These are phyloP conservation scores for Stichopus chloronotus DNA, from an alignment of 35 echinoderm and acorn worm species.

Conservation along the genomic window DNA sequence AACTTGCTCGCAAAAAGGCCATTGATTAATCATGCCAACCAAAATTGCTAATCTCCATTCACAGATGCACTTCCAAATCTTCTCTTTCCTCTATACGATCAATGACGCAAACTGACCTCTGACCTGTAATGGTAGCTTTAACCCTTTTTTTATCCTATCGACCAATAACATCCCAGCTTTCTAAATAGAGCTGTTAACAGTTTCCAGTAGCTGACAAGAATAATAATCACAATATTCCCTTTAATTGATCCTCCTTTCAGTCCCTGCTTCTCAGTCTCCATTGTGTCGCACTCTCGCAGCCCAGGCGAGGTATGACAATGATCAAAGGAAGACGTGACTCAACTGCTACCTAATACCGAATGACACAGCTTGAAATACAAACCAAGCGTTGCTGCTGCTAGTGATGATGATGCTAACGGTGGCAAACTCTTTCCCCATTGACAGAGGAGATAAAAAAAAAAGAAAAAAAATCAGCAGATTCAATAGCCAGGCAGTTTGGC, in stretches of 20 bases:
- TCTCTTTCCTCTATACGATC: not conserved
- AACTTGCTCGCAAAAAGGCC: too few species aligned
- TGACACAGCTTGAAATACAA: slow-evolving; percentile 46
- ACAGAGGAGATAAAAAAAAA: not conserved
- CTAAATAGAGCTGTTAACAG: not conserved
- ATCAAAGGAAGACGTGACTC: slow-evolving; percentile 18
- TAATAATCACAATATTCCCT: slow-evolving; percentile 38
- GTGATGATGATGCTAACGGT: not conserved
- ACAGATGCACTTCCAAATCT: too few species aligned
- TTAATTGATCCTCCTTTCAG: slow-evolving; percentile 19
- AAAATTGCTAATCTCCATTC: too few species aligned
- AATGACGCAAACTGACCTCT: not conserved
- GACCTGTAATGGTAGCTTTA: not conserved
- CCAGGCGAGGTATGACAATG: not conserved
- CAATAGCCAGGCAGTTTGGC: slow-evolving; percentile 24
- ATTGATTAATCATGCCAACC: too few species aligned
- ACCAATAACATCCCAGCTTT: not conserved
- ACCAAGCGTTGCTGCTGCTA: not conserved
- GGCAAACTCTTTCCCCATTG: not conserved
- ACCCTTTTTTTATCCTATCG: not conserved
- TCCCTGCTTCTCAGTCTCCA: not conserved
- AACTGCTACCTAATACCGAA: slow-evolving; percentile 40
- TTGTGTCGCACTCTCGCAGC: not conserved
- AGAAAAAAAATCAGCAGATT: slow-evolving; percentile 28
- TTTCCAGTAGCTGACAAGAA: not conserved